phyloP scores from a whole-genome alignment of 2,888 invertebrate genomes.

The Pheosia tremula region DNA sequence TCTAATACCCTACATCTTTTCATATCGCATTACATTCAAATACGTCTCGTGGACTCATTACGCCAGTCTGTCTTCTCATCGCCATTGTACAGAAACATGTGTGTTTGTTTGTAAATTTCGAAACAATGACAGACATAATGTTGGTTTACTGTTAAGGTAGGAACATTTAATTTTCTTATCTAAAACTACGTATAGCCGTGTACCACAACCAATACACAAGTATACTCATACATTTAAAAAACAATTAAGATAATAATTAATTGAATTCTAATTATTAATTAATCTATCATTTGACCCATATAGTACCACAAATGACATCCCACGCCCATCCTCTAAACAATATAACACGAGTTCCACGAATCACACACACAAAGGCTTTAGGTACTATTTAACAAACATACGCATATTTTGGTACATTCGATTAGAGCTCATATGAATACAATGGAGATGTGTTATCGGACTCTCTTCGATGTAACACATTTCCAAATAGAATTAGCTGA shows the following conservation, averaged over 20 bases:
- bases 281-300: conserved; percentile 49
- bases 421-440: conserved; percentile 69
- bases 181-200: not conserved
- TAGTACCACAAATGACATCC: conserved; percentile 45
- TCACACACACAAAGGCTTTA: conserved; percentile 50
- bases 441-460: conserved; percentile 61
- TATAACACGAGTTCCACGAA: conserved; percentile 53
- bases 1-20: conserved; percentile 76
- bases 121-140: conserved; percentile 42
- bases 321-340: conserved; percentile 61
- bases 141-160: conserved; percentile 9
- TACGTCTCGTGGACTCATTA: conserved; percentile 62
- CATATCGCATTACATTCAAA: conserved; percentile 67
- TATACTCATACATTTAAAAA: not conserved
- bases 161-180: not conserved
- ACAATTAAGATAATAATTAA: conserved; percentile 7
- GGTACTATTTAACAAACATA: conserved; percentile 48
- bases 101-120: conserved; percentile 25
- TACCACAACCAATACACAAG: not conserved
- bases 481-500: conserved; percentile 44
- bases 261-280: conserved; percentile 8
- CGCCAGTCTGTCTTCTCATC: conserved; percentile 50
- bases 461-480: conserved; percentile 40
- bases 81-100: conserved; percentile 44
- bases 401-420: conserved; percentile 52